These are phyloP conservation scores for Platorchestia sp. DNA, from an alignment of 1,140 invertebrate species.

Conservation along the genomic window DNA sequence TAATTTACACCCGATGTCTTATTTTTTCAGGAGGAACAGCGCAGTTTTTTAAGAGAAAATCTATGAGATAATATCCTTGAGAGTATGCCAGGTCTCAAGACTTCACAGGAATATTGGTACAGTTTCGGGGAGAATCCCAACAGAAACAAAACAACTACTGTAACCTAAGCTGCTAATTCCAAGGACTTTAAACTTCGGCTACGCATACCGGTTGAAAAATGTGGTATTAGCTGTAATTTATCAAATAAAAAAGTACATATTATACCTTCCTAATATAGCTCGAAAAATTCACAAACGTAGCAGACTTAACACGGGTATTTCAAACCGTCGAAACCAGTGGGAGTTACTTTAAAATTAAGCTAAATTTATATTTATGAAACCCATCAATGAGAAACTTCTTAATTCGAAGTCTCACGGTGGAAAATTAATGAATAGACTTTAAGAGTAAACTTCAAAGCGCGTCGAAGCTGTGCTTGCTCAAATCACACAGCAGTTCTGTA, in stretches of 20 bases:
- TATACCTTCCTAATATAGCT: background rate
- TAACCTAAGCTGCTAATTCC: background rate
- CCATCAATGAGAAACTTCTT: background rate
- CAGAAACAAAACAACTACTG: background rate
- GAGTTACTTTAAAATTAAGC: background rate
- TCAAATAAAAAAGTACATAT: background rate
- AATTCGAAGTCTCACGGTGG: background rate
- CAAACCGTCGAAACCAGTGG: background rate
- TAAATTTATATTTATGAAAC: background rate
- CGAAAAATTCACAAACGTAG: background rate
- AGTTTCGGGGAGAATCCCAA: background rate
- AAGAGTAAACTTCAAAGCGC: no score
- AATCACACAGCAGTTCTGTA: background rate
- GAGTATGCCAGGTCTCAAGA: background rate
- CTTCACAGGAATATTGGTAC: background rate
- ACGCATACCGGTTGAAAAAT: background rate
- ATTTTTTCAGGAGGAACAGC: background rate
- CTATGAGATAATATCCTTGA: background rate
- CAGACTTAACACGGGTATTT: background rate
- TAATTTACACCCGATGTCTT: background rate
- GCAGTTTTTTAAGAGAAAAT: background rate
- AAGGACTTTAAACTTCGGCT: no score
- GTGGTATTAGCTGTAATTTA: background rate
- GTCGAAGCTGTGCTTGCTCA: background rate
- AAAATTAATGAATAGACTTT: background rate